Base-by-base conservation (phyloP, 2,113 vertebrate genomes). In the Cryptomyrus ogoouensis region DNA sequence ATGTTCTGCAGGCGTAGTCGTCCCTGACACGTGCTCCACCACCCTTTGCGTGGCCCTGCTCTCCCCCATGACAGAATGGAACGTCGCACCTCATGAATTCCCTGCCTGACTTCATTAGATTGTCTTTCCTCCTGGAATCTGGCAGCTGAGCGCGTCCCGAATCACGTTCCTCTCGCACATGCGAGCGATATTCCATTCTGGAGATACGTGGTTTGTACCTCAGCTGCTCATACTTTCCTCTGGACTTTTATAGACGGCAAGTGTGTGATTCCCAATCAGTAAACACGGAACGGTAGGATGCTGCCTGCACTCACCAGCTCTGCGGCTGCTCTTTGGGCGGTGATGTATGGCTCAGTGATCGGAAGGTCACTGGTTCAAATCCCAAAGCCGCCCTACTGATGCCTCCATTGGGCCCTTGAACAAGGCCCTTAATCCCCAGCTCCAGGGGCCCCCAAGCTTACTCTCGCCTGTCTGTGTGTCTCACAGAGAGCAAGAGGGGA, bases 141-240 rank as follows among this genome's bases (percentile, higher is more conserved):
- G 83, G 83, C 44, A 47, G 35, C 39, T 3, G 83, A 39, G 6
- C 21, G 0, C 3, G 21, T 44, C 39, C 83, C 44, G 3, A 84
- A 10, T 19, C 74, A 47, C 42, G 83, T 84, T 21, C 17, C 17
- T 8, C 42, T 39, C 17, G 1, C 42, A 47, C 42, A 44, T 47
- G 39, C 7, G 9, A 70, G 9, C 9, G 44, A 84, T 46, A 47
- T 84, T 46, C 44, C 83, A 47, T 47, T n/a, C 2, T 35, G 21
- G 21, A 47, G 83, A 10, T 47, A 13, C 1, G 8, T 13, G n/a
- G 0, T n/a, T 2, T 27, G 2, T 21, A 46, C 0, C 7, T 42
- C 24, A 47, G 80, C 9, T 84, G 90, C 90, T 90, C 86, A n/a
- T 17, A 5, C 21, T 17, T 87, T 87, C 27, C n/a, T 27, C 85